A percentile compares a stretch with the other conserved stretches of the same genome.
These are phyloP conservation scores for Beris morrisii DNA, from an alignment of 2,888 invertebrate genomes.

Conservation along the genomic window DNA sequence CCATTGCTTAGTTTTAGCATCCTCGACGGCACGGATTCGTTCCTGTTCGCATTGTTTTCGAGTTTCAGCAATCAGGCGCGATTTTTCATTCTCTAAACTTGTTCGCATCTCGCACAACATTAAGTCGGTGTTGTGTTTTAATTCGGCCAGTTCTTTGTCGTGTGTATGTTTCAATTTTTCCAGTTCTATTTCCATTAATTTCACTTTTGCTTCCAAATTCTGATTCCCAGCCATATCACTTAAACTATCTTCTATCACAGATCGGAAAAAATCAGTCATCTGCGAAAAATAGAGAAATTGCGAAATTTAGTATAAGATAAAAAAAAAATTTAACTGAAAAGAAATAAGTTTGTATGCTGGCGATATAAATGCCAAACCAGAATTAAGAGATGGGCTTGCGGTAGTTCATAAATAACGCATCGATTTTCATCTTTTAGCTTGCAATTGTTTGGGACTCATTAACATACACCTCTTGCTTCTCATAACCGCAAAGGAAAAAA, in stretches of 20 bases:
- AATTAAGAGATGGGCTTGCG: neutral
- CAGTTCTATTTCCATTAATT: conserved; percentile 66
- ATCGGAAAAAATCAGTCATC: conserved; percentile 71
- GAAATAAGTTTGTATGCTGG: neutral
- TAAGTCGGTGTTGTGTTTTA: conserved; percentile 68
- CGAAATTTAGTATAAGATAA: neutral
- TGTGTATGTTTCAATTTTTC: conserved; percentile 73
- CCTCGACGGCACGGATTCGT: conserved; percentile 67
- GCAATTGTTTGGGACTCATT: too few species aligned
- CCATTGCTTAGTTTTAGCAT: conserved; percentile 89
- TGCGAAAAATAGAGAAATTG: conserved; percentile 47
- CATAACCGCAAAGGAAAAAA: too few species aligned
- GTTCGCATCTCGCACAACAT: conserved; percentile 70
- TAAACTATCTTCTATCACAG: conserved; percentile 68
- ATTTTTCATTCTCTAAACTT: conserved; percentile 70
- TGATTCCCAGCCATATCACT: conserved; percentile 63
- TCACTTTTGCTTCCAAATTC: conserved; percentile 61
- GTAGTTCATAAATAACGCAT: too few species aligned
- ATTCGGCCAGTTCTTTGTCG: conserved; percentile 70
- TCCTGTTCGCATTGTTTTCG: conserved; percentile 70
- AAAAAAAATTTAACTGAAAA: neutral
- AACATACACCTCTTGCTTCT: too few species aligned
- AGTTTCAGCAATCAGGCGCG: conserved; percentile 66
- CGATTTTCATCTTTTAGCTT: too few species aligned
- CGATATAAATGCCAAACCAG: neutral